Evolutionary conservation across 2,888 invertebrate species (phyloP), one percentile per base, ranked within the genome.

Genomic region (Drosophila prolongata): DNA sequence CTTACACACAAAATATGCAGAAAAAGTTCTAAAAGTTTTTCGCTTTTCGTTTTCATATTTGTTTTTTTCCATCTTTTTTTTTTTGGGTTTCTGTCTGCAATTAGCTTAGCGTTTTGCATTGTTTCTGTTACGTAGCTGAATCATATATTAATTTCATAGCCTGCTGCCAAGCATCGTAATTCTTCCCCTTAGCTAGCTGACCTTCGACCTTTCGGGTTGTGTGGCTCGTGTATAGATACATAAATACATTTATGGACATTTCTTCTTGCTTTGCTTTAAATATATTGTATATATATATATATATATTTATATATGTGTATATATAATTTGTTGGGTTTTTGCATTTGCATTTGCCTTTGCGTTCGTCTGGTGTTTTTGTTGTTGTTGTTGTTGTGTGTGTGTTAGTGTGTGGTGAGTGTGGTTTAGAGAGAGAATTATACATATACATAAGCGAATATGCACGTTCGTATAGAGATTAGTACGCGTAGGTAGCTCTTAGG

Each of bases 201-300:
- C 34, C 34, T 53, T 50, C 19, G 38, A 82, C 54, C 56, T 57
- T 42, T 42, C 61, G 53, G 53, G 66, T 64, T 73, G 50, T 65
- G 53, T 71, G 75, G 49, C 75, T 84, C 75, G 84, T 88, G 89
- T 85, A 87, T 83, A 85, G 79, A 87, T 88, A 89, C 89, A 89
- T 86, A 89, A 89, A 85, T 84, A 86, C 87, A 89, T 89, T 87
- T 87, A 85, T 88, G 84, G 84, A 85, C 84, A 85, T 85, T 80
- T 80, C 81, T 67, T 80, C 59, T 65, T 65, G 52, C 52, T 65
- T 72, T 74, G 74, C 71, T 68, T 83, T 80, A 80, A 77, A 86
- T 82, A 78, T 86, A 78, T 78, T 78, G 59, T 72, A 66, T 77
- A 68, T 74, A 77, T 80, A 77, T 67, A 68, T 76, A 55, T 68